Conservation (phyloP, 2,888 invertebrate genomes). For the Autographa pulchrina region DNA sequence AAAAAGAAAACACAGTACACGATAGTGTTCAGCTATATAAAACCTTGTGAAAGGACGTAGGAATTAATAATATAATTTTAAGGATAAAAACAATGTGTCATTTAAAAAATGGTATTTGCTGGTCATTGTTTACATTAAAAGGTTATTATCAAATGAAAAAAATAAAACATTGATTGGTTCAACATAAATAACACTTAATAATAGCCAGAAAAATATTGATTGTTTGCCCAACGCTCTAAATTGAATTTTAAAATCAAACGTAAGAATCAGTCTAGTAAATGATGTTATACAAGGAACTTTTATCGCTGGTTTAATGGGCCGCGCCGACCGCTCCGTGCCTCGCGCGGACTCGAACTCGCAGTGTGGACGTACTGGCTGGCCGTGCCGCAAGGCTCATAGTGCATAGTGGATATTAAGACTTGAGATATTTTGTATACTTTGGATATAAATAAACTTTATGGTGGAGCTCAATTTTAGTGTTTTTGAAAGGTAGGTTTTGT, state of each 20-base stretch:
- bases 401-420: neutral
- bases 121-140: no score
- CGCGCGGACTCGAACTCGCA: slow-evolving; percentile 47
- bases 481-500: slow-evolving; percentile 37
- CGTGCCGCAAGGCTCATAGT: slow-evolving; percentile 51
- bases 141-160: no score
- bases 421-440: slow-evolving; percentile 34
- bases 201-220: no score
- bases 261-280: slow-evolving; percentile 39
- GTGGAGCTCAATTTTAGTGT: slow-evolving; percentile 28
- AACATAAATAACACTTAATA: no score
- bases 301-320: slow-evolving; percentile 56
- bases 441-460: slow-evolving; percentile 34
- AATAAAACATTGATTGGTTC: no score
- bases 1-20: neutral
- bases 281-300: slow-evolving; percentile 33
- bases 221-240: no score
- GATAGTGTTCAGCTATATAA: neutral
- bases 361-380: slow-evolving; percentile 50
- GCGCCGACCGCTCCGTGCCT: slow-evolving; percentile 39
- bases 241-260: neutral
- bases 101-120: no score
- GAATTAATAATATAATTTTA: no score
- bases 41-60: neutral
- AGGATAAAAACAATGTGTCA: no score